phyloP scores from a whole-genome alignment of 2,797 vertebrate genomes.

The Anolis apletophallus region DNA sequence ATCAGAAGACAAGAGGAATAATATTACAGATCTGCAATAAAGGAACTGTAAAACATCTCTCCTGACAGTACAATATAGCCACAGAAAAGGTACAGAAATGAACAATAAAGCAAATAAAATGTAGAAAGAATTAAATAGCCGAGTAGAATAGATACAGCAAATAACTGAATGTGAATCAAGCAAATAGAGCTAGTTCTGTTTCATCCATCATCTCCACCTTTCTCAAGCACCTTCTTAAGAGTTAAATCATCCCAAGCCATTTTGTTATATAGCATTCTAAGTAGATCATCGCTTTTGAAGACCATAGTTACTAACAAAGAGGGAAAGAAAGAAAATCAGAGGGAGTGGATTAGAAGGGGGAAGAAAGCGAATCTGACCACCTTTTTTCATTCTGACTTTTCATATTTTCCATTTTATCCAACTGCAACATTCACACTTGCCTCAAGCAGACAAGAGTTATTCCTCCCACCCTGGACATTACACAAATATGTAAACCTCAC shows the following conservation, averaged over 20 bases:
- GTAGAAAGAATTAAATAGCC: not conserved
- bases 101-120: not conserved
- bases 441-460: too few species aligned
- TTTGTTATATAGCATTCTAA: not conserved
- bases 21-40: not conserved
- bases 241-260: not conserved
- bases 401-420: not conserved
- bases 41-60: not conserved
- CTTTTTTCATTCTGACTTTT: not conserved
- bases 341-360: not conserved
- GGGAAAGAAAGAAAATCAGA: too few species aligned
- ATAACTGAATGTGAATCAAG: not conserved
- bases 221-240: not conserved
- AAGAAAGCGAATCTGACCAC: slow-evolving; percentile 32
- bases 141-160: not conserved
- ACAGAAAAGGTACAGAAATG: not conserved
- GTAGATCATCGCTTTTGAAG: not conserved
- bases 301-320: too few species aligned
- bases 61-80: not conserved
- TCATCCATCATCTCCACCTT: not conserved
- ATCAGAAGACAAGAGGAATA: not conserved
- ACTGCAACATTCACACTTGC: too few species aligned
- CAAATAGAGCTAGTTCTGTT: not conserved
- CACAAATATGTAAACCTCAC: too few species aligned
- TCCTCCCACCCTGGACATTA: too few species aligned